phyloP scores from a whole-genome alignment of 2,888 invertebrate genomes.

The Electrophaes corylata region DNA sequence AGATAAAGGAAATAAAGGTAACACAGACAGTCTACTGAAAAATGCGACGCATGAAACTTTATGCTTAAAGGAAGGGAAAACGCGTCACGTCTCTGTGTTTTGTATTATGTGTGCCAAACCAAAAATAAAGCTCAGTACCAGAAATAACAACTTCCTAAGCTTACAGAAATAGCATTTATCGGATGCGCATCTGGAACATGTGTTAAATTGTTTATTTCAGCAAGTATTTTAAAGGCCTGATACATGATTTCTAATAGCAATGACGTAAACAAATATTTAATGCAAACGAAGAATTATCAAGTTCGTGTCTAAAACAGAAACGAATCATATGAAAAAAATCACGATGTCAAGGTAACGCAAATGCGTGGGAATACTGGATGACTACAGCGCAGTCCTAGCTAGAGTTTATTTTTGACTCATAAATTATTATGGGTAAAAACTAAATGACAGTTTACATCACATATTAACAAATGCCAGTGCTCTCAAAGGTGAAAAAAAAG shows the following conservation, averaged over 20 bases:
- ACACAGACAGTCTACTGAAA: slow-evolving; percentile 5
- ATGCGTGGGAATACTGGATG: slow-evolving; percentile 41
- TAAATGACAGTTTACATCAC: slow-evolving; percentile 1
- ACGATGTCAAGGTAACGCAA: slow-evolving; percentile 40
- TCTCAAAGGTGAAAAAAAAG: no score
- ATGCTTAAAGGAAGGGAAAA: slow-evolving; percentile 7
- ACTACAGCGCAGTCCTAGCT: slow-evolving; percentile 34
- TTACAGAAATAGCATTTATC: slow-evolving; percentile 39
- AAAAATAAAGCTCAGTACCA: slow-evolving; percentile 37
- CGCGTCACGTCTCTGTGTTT: slow-evolving; percentile 24
- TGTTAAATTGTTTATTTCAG: slow-evolving; percentile 33
- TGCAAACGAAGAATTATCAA: slow-evolving; percentile 24
- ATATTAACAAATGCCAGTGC: no score
- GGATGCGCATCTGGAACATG: slow-evolving; percentile 38
- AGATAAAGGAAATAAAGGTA: no score
- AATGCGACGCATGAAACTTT: slow-evolving; percentile 8
- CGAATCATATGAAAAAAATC: slow-evolving; percentile 36
- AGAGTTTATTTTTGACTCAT: slow-evolving; percentile 39
- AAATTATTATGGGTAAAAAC: slow-evolving; percentile 18
- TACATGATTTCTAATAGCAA: slow-evolving; percentile 14
- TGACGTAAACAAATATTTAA: slow-evolving; percentile 20
- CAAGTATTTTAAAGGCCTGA: slow-evolving; percentile 31
- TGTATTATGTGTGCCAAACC: slow-evolving; percentile 36
- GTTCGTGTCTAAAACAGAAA: slow-evolving; percentile 25
- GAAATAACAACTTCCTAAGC: slow-evolving; percentile 41